Percentiles rank a stretch among this genome's conserved stretches.
phyloP scores from a whole-genome alignment of 2,797 vertebrate genomes.

The Novumbra hubbsi region DNA sequence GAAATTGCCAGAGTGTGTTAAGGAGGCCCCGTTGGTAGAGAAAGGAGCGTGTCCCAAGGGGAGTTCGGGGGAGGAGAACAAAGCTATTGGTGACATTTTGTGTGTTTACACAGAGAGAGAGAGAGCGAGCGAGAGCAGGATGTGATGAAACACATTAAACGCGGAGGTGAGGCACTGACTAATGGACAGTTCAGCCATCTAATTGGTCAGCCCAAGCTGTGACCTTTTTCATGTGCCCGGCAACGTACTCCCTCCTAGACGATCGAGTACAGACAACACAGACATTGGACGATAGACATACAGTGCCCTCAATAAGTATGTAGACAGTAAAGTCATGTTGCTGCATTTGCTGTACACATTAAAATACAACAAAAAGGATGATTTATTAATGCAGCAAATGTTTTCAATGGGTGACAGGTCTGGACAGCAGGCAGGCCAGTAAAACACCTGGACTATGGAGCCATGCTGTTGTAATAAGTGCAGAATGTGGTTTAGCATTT shows the following conservation, averaged over 20 bases:
- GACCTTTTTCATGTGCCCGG: conserved; percentile 30
- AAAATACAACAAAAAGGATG: too few relatives aligned
- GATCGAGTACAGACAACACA: background rate
- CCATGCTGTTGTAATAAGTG: too few relatives aligned
- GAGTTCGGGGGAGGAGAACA: background rate
- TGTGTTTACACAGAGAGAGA: background rate
- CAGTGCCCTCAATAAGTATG: too few relatives aligned
- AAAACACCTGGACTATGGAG: too few relatives aligned
- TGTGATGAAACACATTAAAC: background rate
- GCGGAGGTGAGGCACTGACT: conserved; percentile 5
- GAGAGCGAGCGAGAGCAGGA: background rate
- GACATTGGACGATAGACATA: background rate
- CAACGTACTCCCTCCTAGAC: background rate
- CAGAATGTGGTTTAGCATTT: too few relatives aligned
- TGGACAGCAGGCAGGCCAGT: too few relatives aligned
- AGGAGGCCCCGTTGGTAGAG: background rate
- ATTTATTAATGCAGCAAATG: too few relatives aligned
- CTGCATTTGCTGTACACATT: too few relatives aligned
- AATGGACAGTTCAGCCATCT: conserved; percentile 14
- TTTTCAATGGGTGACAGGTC: too few relatives aligned
- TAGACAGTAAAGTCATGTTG: too few relatives aligned
- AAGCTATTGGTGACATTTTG: background rate
- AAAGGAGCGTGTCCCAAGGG: background rate
- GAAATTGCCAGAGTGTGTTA: conserved; percentile 19
- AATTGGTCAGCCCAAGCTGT: conserved; percentile 32